Base-by-base conservation (phyloP, 2,113 vertebrate species). In the Corythoichthys haematopterus region DNA sequence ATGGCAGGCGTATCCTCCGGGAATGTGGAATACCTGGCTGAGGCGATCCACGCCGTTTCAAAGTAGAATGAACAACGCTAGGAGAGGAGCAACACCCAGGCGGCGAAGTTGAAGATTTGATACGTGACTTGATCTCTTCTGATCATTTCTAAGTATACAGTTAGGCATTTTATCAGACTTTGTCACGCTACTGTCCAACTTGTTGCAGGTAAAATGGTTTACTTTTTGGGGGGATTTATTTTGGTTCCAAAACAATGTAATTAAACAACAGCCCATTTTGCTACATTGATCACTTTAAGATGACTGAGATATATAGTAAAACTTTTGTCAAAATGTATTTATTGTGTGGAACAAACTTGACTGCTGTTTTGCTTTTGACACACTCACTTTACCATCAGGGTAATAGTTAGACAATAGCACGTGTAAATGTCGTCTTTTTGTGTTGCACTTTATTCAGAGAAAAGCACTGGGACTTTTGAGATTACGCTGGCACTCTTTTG, bases 21-120 rank as follows among this genome's bases (percentile, higher is more conserved):
- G 71, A 99, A 98, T 0, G 96, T 98, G 20, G 94, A 84, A 50
- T 97, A 97, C 87, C 90, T 99, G 75, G 95, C 97, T 61, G 92
- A 95, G 0, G 93, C 86, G 43, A 97, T 98, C 84, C 96, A 99
- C 48, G 89, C 94, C 2, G 96, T 98, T 81, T 95, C 94, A 68
- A 98, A 98, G 88, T 98, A 92, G 93, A 87, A 61, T 0, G 33
- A 0, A 38, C 56, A 28, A 3, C 46, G 43, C 57, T 28, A 62
- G 64, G 36, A 73, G 70, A 78, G 55, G 57, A 55, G 66, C 35
- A 40, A 58, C 56, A 79, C 78, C 65, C 65, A 69, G 79, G 71
- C 64, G 70, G 76, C 72, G 59, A 58, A 35, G 58, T 63, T 33
- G 33, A 65, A 48, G 70, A 81, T 68, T 68, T 65, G 1, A 62